These are phyloP conservation scores for Drosophila triauraria DNA, from an alignment of 1,140 invertebrate genomes.

Conservation along the genomic window DNA sequence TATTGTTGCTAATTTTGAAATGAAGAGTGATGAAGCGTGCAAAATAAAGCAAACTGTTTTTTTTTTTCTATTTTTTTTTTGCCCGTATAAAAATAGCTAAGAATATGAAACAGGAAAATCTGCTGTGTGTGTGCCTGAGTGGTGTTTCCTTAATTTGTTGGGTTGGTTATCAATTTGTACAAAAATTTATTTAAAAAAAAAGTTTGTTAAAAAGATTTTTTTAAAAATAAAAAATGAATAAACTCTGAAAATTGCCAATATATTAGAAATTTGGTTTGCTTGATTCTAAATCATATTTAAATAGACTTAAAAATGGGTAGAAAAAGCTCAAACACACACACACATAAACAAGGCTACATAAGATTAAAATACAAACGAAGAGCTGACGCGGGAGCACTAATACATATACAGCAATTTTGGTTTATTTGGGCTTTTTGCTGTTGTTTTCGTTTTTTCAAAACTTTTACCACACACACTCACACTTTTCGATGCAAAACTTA, in stretches of 20 bases:
- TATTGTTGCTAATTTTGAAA: slow-evolving; percentile 76
- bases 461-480: slow-evolving; percentile 10
- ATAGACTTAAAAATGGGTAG: background rate
- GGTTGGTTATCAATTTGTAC: background rate
- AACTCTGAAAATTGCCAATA: background rate
- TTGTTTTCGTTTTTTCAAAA: slow-evolving; percentile 13
- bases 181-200: background rate
- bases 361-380: slow-evolving; percentile 2
- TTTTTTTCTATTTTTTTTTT: background rate
- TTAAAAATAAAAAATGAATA: no score
- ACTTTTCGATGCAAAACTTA: slow-evolving; percentile 20
- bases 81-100: slow-evolving; percentile 62
- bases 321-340: slow-evolving; percentile 14
- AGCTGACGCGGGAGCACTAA: slow-evolving; percentile 24
- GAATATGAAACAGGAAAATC: slow-evolving; percentile 28
- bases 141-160: background rate
- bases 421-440: slow-evolving; percentile 8
- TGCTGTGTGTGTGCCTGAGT: background rate
- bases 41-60: slow-evolving; percentile 22
- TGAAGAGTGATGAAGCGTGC: slow-evolving; percentile 51
- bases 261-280: background rate
- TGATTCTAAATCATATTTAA: slow-evolving; percentile 1
- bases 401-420: slow-evolving; percentile 7
- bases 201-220: background rate
- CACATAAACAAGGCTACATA: background rate